Conservation (phyloP, 2,113 vertebrate species). For the Urocitellus parryii region DNA sequence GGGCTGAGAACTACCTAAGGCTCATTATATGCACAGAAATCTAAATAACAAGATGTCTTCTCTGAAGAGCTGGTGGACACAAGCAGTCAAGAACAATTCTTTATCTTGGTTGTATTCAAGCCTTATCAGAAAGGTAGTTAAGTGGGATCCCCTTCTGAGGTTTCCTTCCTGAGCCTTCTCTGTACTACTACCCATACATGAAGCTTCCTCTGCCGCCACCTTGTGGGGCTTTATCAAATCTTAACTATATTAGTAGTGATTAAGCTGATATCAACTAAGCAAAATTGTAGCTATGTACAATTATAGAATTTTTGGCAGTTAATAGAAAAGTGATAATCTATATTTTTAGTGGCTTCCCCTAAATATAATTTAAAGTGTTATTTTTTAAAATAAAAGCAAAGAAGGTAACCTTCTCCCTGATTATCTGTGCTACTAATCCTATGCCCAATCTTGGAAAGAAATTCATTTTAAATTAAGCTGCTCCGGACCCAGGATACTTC, state of each 20-base stretch:
- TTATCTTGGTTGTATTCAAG: accelerated
- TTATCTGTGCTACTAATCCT: neutral
- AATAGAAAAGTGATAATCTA: neutral
- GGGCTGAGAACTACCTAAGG: neutral
- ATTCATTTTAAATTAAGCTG: neutral
- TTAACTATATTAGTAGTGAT: neutral
- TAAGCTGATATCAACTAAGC: neutral
- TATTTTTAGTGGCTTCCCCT: neutral
- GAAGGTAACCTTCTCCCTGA: neutral
- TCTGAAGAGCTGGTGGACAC: accelerated
- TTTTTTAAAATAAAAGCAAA: conserved; percentile 22
- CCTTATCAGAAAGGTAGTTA: neutral
- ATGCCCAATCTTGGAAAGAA: neutral
- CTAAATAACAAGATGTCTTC: neutral
- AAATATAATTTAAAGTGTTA: neutral
- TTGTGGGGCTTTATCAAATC: conserved; percentile 59
- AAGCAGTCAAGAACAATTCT: too few relatives aligned
- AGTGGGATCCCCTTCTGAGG: too few relatives aligned
- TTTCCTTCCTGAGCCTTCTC: neutral
- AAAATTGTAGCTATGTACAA: neutral
- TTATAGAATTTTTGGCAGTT: neutral
- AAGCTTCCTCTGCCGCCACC: conserved; percentile 77
- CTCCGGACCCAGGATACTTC: neutral
- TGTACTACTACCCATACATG: neutral
- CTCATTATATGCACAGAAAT: neutral